phyloP scores from a whole-genome alignment of 2,113 vertebrate species.

The Notarius lentiginosus region DNA sequence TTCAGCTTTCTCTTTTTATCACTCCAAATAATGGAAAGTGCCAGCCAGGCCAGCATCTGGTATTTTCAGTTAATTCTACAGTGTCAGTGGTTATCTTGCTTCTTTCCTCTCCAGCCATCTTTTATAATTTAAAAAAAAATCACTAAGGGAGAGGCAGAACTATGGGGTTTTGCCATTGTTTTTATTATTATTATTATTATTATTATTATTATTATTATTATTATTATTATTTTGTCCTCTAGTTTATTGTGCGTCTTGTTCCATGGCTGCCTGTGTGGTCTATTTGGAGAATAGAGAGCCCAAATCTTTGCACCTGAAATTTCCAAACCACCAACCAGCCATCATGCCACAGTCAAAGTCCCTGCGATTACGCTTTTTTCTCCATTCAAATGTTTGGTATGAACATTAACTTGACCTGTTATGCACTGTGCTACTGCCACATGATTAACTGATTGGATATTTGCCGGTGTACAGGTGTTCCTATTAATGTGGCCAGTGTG shows the following conservation, averaged over 20 bases:
- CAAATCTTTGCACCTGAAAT: not conserved
- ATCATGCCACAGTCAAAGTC: not conserved
- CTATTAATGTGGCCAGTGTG: not conserved
- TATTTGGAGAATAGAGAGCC: not conserved
- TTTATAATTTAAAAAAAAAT: constrained; percentile 15
- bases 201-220: not conserved
- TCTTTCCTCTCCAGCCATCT: constrained; percentile 1
- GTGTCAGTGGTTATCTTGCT: constrained; percentile 55
- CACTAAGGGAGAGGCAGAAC: not conserved
- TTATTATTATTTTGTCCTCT: not conserved
- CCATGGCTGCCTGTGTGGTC: not conserved
- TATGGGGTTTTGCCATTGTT: not conserved
- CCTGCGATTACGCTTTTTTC: not conserved
- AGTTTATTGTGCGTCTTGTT: constrained; percentile 8
- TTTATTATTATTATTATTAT: not conserved
- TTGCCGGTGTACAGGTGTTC: not conserved
- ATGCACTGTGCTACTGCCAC: not conserved
- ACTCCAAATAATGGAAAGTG: constrained; percentile 25
- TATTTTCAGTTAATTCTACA: constrained; percentile 23
- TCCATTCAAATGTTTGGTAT: not conserved
- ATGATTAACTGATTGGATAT: not conserved
- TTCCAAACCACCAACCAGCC: not conserved
- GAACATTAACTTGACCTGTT: not conserved
- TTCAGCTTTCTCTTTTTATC: constrained; percentile 28
- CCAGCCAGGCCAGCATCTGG: not conserved